Percentiles rank a stretch among this genome's conserved stretches.
Evolutionary conservation across 1,140 invertebrate genomes (phyloP).

Genomic region (Acromyrmex charruanus): DNA sequence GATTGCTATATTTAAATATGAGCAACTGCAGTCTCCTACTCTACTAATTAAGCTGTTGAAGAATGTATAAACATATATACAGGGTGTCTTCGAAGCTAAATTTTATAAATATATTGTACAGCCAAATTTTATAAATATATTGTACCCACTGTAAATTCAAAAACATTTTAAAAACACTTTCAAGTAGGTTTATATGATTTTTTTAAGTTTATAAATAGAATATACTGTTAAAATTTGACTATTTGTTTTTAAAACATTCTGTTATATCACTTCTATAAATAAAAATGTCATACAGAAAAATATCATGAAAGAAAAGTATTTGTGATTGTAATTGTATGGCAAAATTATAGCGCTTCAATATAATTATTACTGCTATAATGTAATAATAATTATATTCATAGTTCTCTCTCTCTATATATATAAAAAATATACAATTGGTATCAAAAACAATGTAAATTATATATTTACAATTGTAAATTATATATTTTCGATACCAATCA

Average conservation of each 20-base stretch:
- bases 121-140: background rate
- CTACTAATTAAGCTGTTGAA: background rate
- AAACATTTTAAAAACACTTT: background rate
- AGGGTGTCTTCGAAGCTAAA: background rate
- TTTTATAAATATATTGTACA: too few species aligned
- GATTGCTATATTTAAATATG: conserved; percentile 58
- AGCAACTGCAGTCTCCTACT: background rate
- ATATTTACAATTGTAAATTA: too few species aligned
- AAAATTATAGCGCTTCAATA: too few species aligned
- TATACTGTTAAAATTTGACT: background rate
- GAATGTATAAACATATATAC: background rate
- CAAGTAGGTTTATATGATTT: background rate
- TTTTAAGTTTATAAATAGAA: background rate
- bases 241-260: background rate
- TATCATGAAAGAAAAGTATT: too few species aligned
- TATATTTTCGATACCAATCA: too few species aligned
- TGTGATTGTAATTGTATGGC: too few species aligned
- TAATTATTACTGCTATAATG: too few species aligned
- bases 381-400: too few species aligned
- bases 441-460: too few species aligned
- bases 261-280: background rate
- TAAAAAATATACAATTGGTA: too few species aligned
- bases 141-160: background rate
- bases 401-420: too few species aligned
- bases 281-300: background rate